These are phyloP conservation scores for Drosophila sechellia DNA, from an alignment of 1,140 invertebrate species.

Conservation along the genomic window DNA sequence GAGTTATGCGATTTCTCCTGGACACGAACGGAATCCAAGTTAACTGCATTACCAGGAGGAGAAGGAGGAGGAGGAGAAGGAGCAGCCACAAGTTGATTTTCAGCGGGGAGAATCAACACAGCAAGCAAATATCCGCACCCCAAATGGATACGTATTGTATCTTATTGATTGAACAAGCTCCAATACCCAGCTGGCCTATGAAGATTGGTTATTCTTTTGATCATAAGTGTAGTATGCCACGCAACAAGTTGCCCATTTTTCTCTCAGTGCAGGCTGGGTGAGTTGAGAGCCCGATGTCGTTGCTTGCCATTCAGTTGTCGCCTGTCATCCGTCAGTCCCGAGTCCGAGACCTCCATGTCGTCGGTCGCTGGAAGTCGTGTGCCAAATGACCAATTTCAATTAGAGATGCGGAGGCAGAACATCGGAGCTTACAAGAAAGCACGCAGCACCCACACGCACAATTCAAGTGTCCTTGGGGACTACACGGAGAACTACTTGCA, in stretches of 20 bases:
- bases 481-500: conserved; percentile 4
- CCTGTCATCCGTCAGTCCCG: conserved; percentile 20
- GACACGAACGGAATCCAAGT: conserved; percentile 27
- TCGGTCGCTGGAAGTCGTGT: conserved; percentile 2
- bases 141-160: not conserved
- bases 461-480: not conserved
- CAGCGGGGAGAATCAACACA: not conserved
- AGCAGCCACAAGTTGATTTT: conserved; percentile 11
- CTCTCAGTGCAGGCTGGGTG: not conserved
- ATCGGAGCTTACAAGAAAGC: conserved; percentile 5
- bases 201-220: too few species aligned
- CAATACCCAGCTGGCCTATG: too few species aligned
- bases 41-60: conserved; percentile 19
- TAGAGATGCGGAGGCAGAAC: conserved; percentile 19
- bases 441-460: conserved; percentile 5
- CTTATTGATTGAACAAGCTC: not conserved
- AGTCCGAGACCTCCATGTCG: conserved; percentile 1
- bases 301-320: conserved; percentile 33
- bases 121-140: not conserved
- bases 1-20: conserved; percentile 34
- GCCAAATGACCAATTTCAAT: conserved; percentile 46
- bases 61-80: not conserved
- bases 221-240: too few species aligned
- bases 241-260: not conserved
- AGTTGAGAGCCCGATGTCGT: conserved; percentile 7